Percentiles rank a stretch among this genome's conserved stretches.
phyloP scores from a whole-genome alignment of 2,113 vertebrate genomes.

The Sakesphorus luctuosus region DNA sequence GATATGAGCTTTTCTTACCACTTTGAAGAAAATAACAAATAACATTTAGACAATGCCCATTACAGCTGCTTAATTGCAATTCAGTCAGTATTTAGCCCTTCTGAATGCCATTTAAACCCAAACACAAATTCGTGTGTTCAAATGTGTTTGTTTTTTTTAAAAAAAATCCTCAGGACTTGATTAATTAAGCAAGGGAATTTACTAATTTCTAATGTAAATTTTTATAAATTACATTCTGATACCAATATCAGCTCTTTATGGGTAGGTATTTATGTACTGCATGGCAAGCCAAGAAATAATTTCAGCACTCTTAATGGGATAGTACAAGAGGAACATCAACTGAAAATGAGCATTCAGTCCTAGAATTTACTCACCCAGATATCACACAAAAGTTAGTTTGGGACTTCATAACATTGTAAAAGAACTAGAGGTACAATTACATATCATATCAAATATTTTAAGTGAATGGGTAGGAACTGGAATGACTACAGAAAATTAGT shows the following conservation, averaged over 20 bases:
- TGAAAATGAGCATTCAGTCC: neutral
- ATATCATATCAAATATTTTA: slow-evolving; percentile 36
- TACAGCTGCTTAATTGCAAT: slow-evolving; percentile 18
- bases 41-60: neutral
- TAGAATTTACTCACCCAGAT: neutral
- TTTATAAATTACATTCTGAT: slow-evolving; percentile 52
- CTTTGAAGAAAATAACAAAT: slow-evolving; percentile 9
- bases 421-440: neutral
- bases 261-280: neutral
- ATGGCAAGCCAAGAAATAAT: slow-evolving; percentile 58
- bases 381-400: slow-evolving; percentile 16
- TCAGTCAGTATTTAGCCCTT: neutral
- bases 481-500: neutral
- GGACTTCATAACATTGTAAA: neutral
- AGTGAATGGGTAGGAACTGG: neutral
- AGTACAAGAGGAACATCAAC: slow-evolving; percentile 28
- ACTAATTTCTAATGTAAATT: slow-evolving; percentile 40
- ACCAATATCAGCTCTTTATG: neutral
- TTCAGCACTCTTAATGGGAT: slow-evolving; percentile 26
- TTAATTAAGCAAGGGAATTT: slow-evolving; percentile 66
- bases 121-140: neutral
- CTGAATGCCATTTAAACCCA: neutral
- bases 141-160: neutral
- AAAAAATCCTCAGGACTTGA: slow-evolving; percentile 18
- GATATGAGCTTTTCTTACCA: neutral